These are phyloP conservation scores for Notospermus geniculatus DNA, from an alignment of 1,140 invertebrate genomes.

Conservation along the genomic window DNA sequence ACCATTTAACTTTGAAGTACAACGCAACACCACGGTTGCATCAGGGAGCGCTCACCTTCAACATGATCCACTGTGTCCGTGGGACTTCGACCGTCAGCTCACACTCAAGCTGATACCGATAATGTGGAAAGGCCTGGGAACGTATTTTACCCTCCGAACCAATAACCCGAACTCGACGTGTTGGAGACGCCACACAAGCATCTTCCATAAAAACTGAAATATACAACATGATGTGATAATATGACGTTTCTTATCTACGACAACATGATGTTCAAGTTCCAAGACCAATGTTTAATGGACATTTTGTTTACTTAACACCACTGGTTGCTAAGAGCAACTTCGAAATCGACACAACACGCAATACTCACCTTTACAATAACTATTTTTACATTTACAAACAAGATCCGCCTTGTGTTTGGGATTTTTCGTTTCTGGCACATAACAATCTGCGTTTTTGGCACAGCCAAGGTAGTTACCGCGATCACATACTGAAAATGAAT, in stretches of 20 bases:
- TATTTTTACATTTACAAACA: no score
- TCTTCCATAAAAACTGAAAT: constrained; percentile 2
- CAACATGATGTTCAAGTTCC: no score
- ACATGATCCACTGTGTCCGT: background rate
- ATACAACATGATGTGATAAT: background rate
- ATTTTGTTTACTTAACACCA: no score
- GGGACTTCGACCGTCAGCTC: background rate
- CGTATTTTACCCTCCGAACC: background rate
- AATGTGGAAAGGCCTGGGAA: background rate
- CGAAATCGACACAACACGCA: no score
- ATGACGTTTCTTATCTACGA: no score
- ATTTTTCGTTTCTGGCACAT: no score
- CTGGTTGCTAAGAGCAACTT: no score
- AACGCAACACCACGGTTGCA: background rate
- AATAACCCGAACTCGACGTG: background rate
- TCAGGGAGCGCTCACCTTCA: background rate
- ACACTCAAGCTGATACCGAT: background rate
- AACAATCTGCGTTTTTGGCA: background rate
- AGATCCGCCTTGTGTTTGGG: no score
- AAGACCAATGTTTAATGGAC: no score
- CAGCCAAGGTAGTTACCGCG: constrained; percentile 5
- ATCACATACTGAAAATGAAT: background rate
- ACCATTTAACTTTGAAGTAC: background rate
- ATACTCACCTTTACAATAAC: no score
- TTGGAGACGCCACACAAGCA: constrained; percentile 1